These are phyloP conservation scores for Aradophagus sp. DNA, from an alignment of 1,140 invertebrate species.

Conservation along the genomic window DNA sequence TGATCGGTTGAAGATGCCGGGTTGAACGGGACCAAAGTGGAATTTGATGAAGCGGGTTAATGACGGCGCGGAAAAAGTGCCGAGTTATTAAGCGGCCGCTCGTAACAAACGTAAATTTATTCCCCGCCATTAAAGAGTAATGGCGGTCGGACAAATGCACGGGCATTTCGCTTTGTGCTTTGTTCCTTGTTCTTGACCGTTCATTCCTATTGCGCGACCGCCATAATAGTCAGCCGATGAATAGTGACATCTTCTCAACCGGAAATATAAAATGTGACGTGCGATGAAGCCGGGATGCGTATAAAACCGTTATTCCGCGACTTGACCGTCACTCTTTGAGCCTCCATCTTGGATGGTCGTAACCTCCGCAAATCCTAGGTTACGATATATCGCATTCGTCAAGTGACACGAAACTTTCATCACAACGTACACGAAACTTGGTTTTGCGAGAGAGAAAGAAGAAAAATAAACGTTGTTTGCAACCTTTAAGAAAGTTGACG, in stretches of 20 bases:
- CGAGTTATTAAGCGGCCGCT: too few relatives aligned
- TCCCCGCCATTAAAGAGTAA: too few relatives aligned
- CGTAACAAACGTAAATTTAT: too few relatives aligned
- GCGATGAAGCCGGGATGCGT: conserved; percentile 36
- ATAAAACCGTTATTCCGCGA: conserved; percentile 46
- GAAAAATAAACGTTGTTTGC: too few relatives aligned
- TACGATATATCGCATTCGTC: conserved; percentile 24
- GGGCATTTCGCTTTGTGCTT: too few relatives aligned
- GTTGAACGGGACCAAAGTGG: too few relatives aligned
- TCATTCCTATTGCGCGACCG: conserved; percentile 11
- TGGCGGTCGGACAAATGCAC: too few relatives aligned
- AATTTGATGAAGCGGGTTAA: too few relatives aligned
- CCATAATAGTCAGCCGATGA: conserved; percentile 31
- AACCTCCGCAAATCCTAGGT: conserved; percentile 46
- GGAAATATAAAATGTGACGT: conserved; percentile 59
- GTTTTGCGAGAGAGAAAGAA: neutral
- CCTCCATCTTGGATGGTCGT: conserved; percentile 43
- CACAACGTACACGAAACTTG: neutral
- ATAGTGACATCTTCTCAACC: conserved; percentile 54
- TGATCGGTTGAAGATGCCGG: too few relatives aligned
- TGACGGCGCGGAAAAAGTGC: too few relatives aligned
- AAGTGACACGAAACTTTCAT: conserved; percentile 12
- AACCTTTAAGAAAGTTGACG: too few relatives aligned
- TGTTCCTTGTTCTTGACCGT: too few relatives aligned
- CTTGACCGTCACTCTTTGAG: conserved; percentile 26